phyloP scores from a whole-genome alignment of 2,113 vertebrate genomes.

The Hippotragus niger region DNA sequence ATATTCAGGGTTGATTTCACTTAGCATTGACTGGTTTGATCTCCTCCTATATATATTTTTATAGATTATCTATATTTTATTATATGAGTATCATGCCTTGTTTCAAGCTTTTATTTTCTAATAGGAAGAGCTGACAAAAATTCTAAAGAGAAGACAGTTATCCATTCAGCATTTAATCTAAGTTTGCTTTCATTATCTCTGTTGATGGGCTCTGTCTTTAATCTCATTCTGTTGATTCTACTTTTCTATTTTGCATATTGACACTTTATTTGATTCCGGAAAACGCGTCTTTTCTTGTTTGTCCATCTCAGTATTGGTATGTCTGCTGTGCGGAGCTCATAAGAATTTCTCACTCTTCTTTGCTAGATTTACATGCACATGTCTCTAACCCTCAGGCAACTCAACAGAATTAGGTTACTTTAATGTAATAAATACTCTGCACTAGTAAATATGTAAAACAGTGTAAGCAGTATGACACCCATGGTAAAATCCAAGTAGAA shows the following conservation, averaged over 20 bases:
- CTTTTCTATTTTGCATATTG: constrained; percentile 19
- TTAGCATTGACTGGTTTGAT: not conserved
- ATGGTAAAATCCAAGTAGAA: constrained; percentile 19
- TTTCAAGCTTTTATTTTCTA: not conserved
- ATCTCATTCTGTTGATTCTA: not conserved
- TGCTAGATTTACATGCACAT: not conserved
- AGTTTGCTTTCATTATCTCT: not conserved
- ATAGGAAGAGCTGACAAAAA: not conserved
- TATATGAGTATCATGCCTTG: not conserved
- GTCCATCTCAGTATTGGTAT: not conserved
- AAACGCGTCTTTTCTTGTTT: constrained; percentile 1
- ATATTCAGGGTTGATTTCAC: not conserved
- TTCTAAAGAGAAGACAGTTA: not conserved
- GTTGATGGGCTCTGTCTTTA: not conserved
- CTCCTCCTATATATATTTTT: not conserved
- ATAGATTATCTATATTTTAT: not conserved
- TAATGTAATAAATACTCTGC: constrained; percentile 33
- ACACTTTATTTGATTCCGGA: constrained; percentile 32
- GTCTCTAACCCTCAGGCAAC: not conserved
- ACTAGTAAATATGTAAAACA: constrained; percentile 18
- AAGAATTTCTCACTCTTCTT: constrained; percentile 1
- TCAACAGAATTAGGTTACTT: not conserved
- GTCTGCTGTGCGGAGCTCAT: not conserved
- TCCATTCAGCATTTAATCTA: not conserved
- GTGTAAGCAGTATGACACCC: not conserved